Conservation (phyloP, 2,888 invertebrate species). For the Tipula lateralis region DNA sequence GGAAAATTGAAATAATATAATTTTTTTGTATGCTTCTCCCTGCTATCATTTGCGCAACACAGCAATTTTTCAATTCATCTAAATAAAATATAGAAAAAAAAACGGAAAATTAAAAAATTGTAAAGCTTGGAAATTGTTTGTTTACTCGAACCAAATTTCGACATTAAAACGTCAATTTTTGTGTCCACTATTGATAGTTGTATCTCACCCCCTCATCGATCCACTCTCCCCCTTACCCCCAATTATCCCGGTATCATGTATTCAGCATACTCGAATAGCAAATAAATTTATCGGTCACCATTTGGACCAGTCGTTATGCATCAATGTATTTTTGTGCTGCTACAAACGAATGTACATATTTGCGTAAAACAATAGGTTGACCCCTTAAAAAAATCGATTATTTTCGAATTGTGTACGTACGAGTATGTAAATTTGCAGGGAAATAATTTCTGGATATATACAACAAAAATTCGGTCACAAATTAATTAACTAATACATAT, state of each 20-base stretch:
- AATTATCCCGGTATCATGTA: no score
- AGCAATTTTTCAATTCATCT: constrained; percentile 5
- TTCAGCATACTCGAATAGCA: no score
- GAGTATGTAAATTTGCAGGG: constrained; percentile 3
- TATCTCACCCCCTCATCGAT: no score
- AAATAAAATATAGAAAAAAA: no score
- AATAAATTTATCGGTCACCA: neutral
- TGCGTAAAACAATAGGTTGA: neutral
- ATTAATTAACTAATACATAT: neutral
- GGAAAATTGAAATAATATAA: neutral
- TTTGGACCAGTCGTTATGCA: neutral
- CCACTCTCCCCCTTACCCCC: no score
- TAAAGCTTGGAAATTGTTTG: neutral
- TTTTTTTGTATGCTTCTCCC: neutral
- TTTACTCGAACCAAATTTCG: neutral
- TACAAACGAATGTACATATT: neutral
- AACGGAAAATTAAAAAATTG: no score
- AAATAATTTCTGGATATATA: neutral
- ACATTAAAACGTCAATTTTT: neutral
- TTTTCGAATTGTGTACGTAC: neutral
- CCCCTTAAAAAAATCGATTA: constrained; percentile 13
- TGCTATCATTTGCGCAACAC: constrained; percentile 24
- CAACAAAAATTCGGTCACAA: neutral
- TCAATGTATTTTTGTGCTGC: no score
- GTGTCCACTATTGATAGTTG: neutral